These are phyloP conservation scores for Zoanthus solanderi DNA, from an alignment of 92 coral and sea anemone genomes.

Conservation along the genomic window DNA sequence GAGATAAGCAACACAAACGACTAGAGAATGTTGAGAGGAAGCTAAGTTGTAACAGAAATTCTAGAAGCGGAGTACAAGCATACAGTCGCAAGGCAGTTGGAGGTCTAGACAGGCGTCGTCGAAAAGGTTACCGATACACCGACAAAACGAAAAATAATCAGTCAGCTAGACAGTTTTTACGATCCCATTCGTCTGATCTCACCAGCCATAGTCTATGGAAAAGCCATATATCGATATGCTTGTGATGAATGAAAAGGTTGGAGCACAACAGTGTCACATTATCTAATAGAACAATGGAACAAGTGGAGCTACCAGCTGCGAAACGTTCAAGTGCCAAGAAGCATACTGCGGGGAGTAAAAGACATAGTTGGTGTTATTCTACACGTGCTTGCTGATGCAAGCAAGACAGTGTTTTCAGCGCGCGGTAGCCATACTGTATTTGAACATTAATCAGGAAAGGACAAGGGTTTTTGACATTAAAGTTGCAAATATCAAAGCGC, in stretches of 20 bases:
- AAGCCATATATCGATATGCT: not conserved
- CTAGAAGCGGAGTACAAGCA: no score
- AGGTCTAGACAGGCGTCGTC: no score
- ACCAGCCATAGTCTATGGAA: slow-evolving; percentile 11
- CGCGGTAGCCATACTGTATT: slow-evolving; percentile 21
- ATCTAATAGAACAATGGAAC: slow-evolving; percentile 1
- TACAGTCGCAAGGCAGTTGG: no score
- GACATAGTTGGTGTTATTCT: not conserved
- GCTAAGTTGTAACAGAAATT: no score
- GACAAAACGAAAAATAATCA: slow-evolving; percentile 26
- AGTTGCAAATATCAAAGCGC: slow-evolving; percentile 59
- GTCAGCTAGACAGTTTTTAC: slow-evolving; percentile 28
- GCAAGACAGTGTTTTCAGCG: slow-evolving; percentile 37
- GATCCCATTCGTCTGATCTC: slow-evolving; percentile 45
- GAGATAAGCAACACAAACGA: no score
- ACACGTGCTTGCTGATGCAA: slow-evolving; percentile 52
- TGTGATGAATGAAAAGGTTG: slow-evolving; percentile 30
- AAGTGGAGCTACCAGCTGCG: slow-evolving; percentile 29
- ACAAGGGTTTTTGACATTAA: slow-evolving; percentile 49
- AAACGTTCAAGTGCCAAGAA: slow-evolving; percentile 21
- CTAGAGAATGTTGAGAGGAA: no score
- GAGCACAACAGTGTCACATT: slow-evolving; percentile 20
- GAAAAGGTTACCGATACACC: no score
- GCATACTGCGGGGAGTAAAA: not conserved
- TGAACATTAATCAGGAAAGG: slow-evolving; percentile 12